A percentile compares a stretch with the other conserved stretches of the same genome.
phyloP scores from a whole-genome alignment of 2,113 vertebrate species.

The Anolis carolinensis region DNA sequence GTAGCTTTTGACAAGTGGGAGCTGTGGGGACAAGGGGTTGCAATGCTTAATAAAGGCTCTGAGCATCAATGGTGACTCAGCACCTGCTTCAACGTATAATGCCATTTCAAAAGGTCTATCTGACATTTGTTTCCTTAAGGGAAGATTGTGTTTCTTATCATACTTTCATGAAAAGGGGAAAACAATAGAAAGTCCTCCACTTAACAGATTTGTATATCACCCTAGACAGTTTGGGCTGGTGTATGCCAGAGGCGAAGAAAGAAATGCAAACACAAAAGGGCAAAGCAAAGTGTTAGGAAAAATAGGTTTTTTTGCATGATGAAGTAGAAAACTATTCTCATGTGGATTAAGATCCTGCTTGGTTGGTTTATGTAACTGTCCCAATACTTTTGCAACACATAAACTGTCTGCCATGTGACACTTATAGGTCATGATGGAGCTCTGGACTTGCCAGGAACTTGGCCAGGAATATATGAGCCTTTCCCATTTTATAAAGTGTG shows the following conservation, averaged over 20 bases:
- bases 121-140: constrained; percentile 52
- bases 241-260: constrained; percentile 44
- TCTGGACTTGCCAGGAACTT: not conserved
- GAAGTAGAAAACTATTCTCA: not conserved
- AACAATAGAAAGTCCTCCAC: constrained; percentile 16
- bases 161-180: constrained; percentile 28
- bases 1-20: constrained; percentile 21
- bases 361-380: too few species aligned
- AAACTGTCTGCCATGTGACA: not conserved
- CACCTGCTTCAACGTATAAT: not conserved
- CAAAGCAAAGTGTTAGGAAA: constrained; percentile 6
- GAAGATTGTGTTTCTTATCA: constrained; percentile 42
- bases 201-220: constrained; percentile 34
- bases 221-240: constrained; percentile 34
- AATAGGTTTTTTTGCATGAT: too few species aligned
- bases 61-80: constrained; percentile 18
- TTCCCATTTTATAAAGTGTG: too few species aligned
- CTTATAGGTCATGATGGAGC: not conserved
- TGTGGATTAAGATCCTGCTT: too few species aligned
- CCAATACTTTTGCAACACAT: not conserved
- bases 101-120: constrained; percentile 40
- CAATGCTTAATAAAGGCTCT: not conserved
- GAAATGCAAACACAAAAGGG: constrained; percentile 42
- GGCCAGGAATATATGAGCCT: too few species aligned
- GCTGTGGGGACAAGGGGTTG: not conserved